phyloP scores from a whole-genome alignment of 2,797 vertebrate genomes.

The Danio tinwini region DNA sequence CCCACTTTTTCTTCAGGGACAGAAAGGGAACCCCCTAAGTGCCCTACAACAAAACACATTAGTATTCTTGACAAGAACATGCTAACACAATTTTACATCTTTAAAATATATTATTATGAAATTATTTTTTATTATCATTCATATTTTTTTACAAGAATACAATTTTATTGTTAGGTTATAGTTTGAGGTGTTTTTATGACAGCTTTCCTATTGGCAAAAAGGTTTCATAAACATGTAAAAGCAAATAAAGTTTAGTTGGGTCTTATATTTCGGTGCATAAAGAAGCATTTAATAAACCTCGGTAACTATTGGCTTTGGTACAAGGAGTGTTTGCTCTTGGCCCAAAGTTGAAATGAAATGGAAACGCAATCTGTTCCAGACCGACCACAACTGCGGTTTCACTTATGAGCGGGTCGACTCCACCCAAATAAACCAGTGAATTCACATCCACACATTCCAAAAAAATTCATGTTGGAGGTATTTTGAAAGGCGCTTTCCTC shows the following conservation, averaged over 20 bases:
- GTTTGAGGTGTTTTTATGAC: conserved; percentile 8
- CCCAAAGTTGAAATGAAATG: conserved; percentile 1
- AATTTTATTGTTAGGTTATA: not conserved
- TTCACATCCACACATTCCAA: conserved; percentile 42
- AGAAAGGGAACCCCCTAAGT: conserved; percentile 12
- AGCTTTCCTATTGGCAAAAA: not conserved
- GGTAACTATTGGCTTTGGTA: not conserved
- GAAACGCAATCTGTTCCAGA: conserved; percentile 44
- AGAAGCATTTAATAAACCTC: not conserved
- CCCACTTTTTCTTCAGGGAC: not conserved
- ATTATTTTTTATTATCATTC: too few relatives aligned
- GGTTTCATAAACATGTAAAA: not conserved
- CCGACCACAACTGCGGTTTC: conserved; percentile 27
- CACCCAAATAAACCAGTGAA: conserved; percentile 48
- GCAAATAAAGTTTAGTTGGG: not conserved
- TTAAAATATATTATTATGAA: too few relatives aligned
- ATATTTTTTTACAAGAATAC: not conserved
- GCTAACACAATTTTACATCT: not conserved
- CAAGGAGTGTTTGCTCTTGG: conserved; percentile 10
- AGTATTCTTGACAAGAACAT: conserved; percentile 10
- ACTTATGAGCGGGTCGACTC: conserved; percentile 21
- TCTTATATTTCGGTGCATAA: not conserved
- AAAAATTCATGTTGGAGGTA: conserved; percentile 30
- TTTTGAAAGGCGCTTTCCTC: conserved; percentile 29
- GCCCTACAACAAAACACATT: conserved; percentile 24